A percentile compares a stretch with the other conserved stretches of the same genome.
phyloP scores from a whole-genome alignment of 2,888 invertebrate species.

The Anticlea derivata region DNA sequence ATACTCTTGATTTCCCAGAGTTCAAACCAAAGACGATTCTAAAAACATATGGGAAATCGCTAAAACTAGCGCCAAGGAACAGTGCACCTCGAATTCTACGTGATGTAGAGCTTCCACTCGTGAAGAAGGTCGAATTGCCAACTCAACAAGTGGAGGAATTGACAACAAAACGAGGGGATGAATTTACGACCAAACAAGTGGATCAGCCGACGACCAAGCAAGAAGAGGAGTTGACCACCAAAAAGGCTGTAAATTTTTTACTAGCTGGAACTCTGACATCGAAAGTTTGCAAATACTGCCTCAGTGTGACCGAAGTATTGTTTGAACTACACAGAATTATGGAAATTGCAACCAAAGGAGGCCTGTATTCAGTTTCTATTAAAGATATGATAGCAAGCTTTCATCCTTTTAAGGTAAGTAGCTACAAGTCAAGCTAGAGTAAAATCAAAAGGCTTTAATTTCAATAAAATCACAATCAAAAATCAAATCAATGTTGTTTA shows the following conservation, averaged over 20 bases:
- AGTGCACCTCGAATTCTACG: neutral
- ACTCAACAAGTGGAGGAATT: too few species aligned
- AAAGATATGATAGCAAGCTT: slow-evolving; percentile 69
- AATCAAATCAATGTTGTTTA: too few species aligned
- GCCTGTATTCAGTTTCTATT: slow-evolving; percentile 63
- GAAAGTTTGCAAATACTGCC: slow-evolving; percentile 69
- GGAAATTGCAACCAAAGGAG: slow-evolving; percentile 56
- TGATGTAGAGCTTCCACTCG: neutral
- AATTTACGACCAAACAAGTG: too few species aligned
- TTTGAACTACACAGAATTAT: slow-evolving; percentile 65
- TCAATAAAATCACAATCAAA: too few species aligned
- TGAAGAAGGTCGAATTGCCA: neutral
- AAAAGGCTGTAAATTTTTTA: slow-evolving; percentile 62
- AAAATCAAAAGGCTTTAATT: too few species aligned
- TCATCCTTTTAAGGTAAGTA: slow-evolving; percentile 70
- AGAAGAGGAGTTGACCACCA: slow-evolving; percentile 49
- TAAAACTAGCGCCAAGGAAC: neutral
- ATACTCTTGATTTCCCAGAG: slow-evolving; percentile 30
- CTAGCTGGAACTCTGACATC: slow-evolving; percentile 58
- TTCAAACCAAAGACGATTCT: slow-evolving; percentile 24
- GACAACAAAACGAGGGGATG: slow-evolving; percentile 20
- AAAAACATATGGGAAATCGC: slow-evolving; percentile 35
- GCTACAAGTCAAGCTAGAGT: too few species aligned
- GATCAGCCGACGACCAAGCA: slow-evolving; percentile 14
- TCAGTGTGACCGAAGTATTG: slow-evolving; percentile 52